A percentile compares a stretch with the other conserved stretches of the same genome.
phyloP scores from a whole-genome alignment of 2,888 invertebrate species.

The Phalangium opilio region DNA sequence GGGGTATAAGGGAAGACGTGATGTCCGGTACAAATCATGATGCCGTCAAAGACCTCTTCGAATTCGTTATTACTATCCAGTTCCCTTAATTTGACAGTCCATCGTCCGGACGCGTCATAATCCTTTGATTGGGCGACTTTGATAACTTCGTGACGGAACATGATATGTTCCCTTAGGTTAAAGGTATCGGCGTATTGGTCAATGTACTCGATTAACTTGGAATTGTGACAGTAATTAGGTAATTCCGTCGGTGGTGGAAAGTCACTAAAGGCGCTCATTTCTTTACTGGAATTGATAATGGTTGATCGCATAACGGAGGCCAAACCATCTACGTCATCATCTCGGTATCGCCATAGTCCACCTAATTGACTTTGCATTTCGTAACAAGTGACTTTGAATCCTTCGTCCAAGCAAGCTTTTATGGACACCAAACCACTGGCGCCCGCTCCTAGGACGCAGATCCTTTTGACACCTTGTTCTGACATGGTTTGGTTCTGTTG shows the following conservation, averaged over 20 bases:
- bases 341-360: slow-evolving; percentile 28
- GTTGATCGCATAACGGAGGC: slow-evolving; percentile 30
- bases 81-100: slow-evolving; percentile 12
- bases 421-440: slow-evolving; percentile 31
- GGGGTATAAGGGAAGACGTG: slow-evolving; percentile 33
- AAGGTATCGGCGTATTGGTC: slow-evolving; percentile 28
- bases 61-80: slow-evolving; percentile 3
- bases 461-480: slow-evolving; percentile 7
- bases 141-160: slow-evolving; percentile 24
- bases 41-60: slow-evolving; percentile 31
- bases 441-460: slow-evolving; percentile 31
- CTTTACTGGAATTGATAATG: slow-evolving; percentile 32
- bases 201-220: slow-evolving; percentile 27
- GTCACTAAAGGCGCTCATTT: slow-evolving; percentile 30
- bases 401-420: slow-evolving; percentile 30
- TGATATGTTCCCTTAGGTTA: slow-evolving; percentile 24
- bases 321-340: slow-evolving; percentile 21
- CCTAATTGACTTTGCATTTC: slow-evolving; percentile 28
- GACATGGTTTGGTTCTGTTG: too few relatives aligned
- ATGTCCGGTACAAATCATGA: slow-evolving; percentile 37
- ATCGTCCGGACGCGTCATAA: slow-evolving; percentile 17
- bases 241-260: slow-evolving; percentile 29
- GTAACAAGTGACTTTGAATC: slow-evolving; percentile 27
- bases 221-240: slow-evolving; percentile 31
- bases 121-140: neutral